A percentile compares a stretch with the other conserved stretches of the same genome.
Conservation (phyloP, 2,797 vertebrate genomes). For the Poeciliopsis gracilis region DNA sequence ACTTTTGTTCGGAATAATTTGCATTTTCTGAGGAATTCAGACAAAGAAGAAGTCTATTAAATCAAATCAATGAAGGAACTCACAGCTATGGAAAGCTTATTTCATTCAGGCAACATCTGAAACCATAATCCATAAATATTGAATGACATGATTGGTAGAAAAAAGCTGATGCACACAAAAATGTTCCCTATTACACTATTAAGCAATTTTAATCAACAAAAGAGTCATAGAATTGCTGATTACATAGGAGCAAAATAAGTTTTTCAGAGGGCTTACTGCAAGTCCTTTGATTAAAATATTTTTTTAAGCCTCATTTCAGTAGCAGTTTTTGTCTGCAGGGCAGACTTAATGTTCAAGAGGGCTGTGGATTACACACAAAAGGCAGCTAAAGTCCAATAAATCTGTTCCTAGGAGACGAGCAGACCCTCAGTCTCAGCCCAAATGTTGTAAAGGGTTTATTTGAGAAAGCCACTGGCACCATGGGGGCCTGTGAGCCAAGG, state of each 20-base stretch:
- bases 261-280: constrained; percentile 11
- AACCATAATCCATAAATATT: constrained; percentile 10
- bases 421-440: constrained; percentile 42
- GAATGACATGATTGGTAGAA: neutral
- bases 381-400: constrained; percentile 54
- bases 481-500: constrained; percentile 5
- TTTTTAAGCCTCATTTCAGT: constrained; percentile 51
- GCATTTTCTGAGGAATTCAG: neutral
- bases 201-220: constrained; percentile 6
- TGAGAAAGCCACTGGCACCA: constrained; percentile 16
- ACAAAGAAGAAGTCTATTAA: neutral
- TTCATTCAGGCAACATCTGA: neutral
- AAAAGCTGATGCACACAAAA: constrained; percentile 2
- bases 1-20: neutral
- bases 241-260: constrained; percentile 7
- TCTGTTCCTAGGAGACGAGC: constrained; percentile 47
- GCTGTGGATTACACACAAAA: constrained; percentile 58
- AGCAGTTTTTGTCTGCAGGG: constrained; percentile 48
- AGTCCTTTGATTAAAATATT: constrained; percentile 32
- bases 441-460: constrained; percentile 34
- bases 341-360: constrained; percentile 48
- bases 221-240: constrained; percentile 10
- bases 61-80: neutral
- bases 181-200: constrained; percentile 9
- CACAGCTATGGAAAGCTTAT: neutral